phyloP scores from a whole-genome alignment of 2,888 invertebrate species.

The Tenthredo livida region DNA sequence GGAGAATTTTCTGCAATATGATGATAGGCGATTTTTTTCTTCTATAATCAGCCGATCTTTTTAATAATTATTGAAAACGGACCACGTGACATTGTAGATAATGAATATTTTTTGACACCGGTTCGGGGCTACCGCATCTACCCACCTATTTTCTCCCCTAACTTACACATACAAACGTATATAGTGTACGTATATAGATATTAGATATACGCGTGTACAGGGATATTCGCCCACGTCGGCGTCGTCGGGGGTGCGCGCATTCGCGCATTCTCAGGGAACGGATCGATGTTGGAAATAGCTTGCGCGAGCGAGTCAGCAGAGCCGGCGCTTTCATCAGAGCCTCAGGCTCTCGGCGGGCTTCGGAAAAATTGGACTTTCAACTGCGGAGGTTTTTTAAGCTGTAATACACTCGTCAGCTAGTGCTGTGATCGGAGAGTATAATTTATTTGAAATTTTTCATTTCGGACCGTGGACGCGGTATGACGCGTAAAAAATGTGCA shows the following conservation, averaged over 20 bases:
- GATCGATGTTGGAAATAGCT: constrained; percentile 77
- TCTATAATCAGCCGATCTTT: not conserved
- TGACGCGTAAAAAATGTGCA: constrained; percentile 74
- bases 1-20: not conserved
- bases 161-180: not conserved
- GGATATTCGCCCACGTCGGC: constrained; percentile 52
- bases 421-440: constrained; percentile 20
- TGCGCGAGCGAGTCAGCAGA: constrained; percentile 74
- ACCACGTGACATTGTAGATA: constrained; percentile 19
- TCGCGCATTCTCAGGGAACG: constrained; percentile 71
- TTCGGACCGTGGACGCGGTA: constrained; percentile 61
- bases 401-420: constrained; percentile 49
- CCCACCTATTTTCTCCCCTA: constrained; percentile 28
- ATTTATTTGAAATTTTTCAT: constrained; percentile 34
- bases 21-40: not conserved
- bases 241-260: constrained; percentile 68
- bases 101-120: not conserved
- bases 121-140: not conserved
- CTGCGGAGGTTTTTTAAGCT: constrained; percentile 56
- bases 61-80: not conserved
- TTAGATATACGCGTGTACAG: not conserved
- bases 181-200: not conserved
- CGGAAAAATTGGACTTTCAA: constrained; percentile 57
- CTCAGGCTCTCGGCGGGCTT: constrained; percentile 62
- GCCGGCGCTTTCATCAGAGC: constrained; percentile 73